Conservation (phyloP, 1,140 invertebrate species). For the Conus ventricosus region DNA sequence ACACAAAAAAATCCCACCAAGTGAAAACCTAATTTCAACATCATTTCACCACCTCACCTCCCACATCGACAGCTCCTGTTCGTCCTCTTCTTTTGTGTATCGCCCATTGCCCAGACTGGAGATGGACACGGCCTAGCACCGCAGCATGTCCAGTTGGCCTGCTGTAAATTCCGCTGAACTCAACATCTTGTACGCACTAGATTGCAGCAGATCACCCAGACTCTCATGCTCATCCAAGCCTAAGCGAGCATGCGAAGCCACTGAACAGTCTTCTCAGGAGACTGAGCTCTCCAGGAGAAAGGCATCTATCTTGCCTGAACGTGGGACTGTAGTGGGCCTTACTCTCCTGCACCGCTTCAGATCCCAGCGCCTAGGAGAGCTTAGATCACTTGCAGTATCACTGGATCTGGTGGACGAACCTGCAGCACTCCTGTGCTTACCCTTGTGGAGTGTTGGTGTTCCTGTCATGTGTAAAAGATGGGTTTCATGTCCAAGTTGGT, state of each 20-base stretch:
- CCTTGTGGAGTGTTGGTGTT: not conserved
- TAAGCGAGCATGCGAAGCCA: not conserved
- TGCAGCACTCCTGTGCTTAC: not conserved
- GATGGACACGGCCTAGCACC: not conserved
- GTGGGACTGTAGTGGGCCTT: not conserved
- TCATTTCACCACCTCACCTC: not conserved
- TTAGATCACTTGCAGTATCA: not conserved
- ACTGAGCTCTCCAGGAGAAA: constrained; percentile 1
- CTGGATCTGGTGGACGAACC: not conserved
- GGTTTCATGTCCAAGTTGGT: not conserved
- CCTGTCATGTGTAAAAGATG: not conserved
- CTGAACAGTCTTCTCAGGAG: constrained; percentile 21
- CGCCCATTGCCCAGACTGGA: constrained; percentile 1
- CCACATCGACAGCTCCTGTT: not conserved
- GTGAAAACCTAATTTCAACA: not conserved
- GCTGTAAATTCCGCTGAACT: not conserved
- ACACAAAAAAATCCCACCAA: too few relatives aligned
- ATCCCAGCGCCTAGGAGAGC: not conserved
- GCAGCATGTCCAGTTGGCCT: constrained; percentile 5
- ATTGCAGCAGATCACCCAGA: constrained; percentile 4
- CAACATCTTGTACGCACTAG: not conserved
- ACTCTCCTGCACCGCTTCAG: too few relatives aligned
- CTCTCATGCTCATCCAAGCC: constrained; percentile 4
- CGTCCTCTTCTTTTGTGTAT: constrained; percentile 12
- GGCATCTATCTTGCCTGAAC: not conserved